Base-by-base conservation (phyloP, 2,797 vertebrate species). In the Chromobotia macracanthus region DNA sequence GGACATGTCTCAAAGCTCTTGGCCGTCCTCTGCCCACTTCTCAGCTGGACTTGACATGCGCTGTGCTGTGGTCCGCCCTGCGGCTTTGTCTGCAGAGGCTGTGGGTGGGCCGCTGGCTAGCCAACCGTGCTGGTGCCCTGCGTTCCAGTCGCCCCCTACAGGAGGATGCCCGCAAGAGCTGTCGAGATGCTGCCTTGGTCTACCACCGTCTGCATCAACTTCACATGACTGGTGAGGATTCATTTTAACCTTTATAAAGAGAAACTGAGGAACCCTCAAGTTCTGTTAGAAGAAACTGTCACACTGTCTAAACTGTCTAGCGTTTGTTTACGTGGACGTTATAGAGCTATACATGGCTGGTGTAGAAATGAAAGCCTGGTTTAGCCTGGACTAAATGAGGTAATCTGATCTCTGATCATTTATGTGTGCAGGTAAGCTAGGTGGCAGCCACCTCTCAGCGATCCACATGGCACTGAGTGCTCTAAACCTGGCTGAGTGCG, bases 61-160 rank as follows among this genome's bases (percentile, higher is more conserved):
- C 97, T 13, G 94, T 95, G 0, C 92, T 97, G 76, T 99, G 97
- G 97, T 95, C 93, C 25, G 87, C 96, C 10, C 90, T 97, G 55
- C 94, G 97, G 1, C 96, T 97, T 81, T 94, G 97, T 72, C 94
- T 99, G 31, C 97, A 99, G 90, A 94, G 95, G 4, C 91, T 98
- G 67, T 97, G 97, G 97, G 95, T 99, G 82, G 97, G 97, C 70
- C 96, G 96, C 51, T 99, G 97, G 97, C 90, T 99, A 88, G 97
- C 97, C 0, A 89, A 92, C 66, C 88, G 87, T 0, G 97, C 97
- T 0, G 97, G 97, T 18, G 91, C 97, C 72, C 93, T 97, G 23
- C 89, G 90, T 0, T 86, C 90, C 0, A 94, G 96, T 82, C 92
- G 91, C 1, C 91, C 94, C 8, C 91, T 96, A 68, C 93, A 94